Conservation (phyloP, 2,113 vertebrate genomes). For the Rhegmatorhina hoffmannsi region DNA sequence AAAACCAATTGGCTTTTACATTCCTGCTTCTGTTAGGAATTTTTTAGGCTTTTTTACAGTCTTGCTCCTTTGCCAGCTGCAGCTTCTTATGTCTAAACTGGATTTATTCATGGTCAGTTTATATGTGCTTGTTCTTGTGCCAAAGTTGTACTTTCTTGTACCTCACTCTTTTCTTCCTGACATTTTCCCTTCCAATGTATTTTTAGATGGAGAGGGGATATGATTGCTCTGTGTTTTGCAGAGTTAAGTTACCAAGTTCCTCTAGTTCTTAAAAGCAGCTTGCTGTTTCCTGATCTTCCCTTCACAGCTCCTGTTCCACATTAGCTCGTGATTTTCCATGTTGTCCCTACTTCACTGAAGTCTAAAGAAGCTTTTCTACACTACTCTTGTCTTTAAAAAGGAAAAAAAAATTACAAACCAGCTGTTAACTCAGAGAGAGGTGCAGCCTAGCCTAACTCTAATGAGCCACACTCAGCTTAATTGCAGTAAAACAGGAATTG, state of each 20-base stretch:
- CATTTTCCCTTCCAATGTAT: background rate
- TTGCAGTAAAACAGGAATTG: background rate
- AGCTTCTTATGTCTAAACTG: background rate
- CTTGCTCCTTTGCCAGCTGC: background rate
- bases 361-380: background rate
- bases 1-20: background rate
- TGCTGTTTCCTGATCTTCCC: slow-evolving; percentile 3
- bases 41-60: background rate
- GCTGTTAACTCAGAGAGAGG: background rate
- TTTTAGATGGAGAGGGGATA: background rate
- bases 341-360: background rate
- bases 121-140: background rate
- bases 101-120: background rate
- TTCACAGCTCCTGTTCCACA: background rate
- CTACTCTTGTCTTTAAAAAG: background rate
- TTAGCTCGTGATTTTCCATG: background rate
- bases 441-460: background rate
- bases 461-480: background rate
- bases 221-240: slow-evolving; percentile 12
- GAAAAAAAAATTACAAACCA: background rate
- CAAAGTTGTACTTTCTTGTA: background rate
- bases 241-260: background rate
- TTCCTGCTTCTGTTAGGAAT: background rate
- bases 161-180: slow-evolving; percentile 11
- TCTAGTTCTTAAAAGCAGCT: slow-evolving; percentile 11